phyloP scores from a whole-genome alignment of 1,140 invertebrate genomes.

The Periplaneta americana region DNA sequence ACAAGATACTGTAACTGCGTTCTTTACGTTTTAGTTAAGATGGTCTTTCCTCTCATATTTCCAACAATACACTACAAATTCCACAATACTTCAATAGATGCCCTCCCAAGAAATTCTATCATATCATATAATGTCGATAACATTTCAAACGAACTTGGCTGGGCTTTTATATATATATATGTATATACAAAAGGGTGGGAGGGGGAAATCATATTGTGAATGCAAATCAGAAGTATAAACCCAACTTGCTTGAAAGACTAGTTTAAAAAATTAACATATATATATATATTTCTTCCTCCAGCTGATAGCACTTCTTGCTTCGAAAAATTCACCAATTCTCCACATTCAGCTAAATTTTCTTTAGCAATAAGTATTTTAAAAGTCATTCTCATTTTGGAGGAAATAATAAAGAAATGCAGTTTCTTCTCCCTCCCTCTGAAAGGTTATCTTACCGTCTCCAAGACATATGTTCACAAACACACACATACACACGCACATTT shows the following conservation, averaged over 20 bases:
- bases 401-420: background rate
- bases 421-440: background rate
- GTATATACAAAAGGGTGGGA: background rate
- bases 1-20: background rate
- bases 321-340: background rate
- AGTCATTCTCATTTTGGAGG: background rate
- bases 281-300: background rate
- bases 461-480: background rate
- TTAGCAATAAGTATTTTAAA: background rate
- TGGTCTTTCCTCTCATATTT: background rate
- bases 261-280: background rate
- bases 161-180: background rate
- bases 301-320: background rate
- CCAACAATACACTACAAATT: background rate
- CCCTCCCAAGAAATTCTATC: background rate
- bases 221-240: constrained; percentile 7
- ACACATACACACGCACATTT: background rate
- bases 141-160: background rate
- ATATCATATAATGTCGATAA: background rate
- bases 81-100: background rate
- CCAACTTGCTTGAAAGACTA: constrained; percentile 12
- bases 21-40: background rate
- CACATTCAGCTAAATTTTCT: background rate
- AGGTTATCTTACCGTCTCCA: background rate
- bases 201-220: background rate